A percentile compares a stretch with the other conserved stretches of the same genome.
These are phyloP conservation scores for Cynodonichthys magdalenae DNA, from an alignment of 2,797 vertebrate species.

Conservation along the genomic window DNA sequence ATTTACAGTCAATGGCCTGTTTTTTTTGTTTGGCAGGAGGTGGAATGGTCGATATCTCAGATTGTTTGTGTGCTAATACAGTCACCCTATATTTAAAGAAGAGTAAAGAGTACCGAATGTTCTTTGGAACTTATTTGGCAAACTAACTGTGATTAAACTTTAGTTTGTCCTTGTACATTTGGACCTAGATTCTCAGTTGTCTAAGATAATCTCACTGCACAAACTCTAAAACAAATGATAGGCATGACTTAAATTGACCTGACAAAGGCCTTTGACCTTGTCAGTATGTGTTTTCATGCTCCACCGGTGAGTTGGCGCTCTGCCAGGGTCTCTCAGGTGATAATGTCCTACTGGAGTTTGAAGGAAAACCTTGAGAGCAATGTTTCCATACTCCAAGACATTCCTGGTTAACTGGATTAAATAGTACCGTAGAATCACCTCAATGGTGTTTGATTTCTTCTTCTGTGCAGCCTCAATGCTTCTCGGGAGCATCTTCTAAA, in stretches of 20 bases:
- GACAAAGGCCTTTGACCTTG: constrained; percentile 25
- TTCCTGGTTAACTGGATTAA: constrained; percentile 1
- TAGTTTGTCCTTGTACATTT: constrained; percentile 15
- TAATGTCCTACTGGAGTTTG: constrained; percentile 16
- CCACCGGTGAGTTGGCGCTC: constrained; percentile 16
- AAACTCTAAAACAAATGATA: constrained; percentile 14
- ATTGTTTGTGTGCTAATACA: constrained; percentile 32
- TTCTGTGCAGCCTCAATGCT: constrained; percentile 12
- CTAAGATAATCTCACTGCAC: background rate
- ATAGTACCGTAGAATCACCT: background rate
- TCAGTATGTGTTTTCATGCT: constrained; percentile 21
- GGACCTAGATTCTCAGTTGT: background rate
- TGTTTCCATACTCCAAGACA: constrained; percentile 6
- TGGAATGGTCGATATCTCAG: constrained; percentile 3
- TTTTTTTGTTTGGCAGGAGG: constrained; percentile 20
- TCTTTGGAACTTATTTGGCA: constrained; percentile 12
- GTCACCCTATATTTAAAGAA: constrained; percentile 20
- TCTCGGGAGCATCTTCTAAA: constrained; percentile 8
- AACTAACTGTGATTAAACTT: constrained; percentile 15
- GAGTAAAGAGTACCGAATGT: background rate
- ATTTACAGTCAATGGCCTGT: constrained; percentile 40
- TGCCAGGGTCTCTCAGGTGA: constrained; percentile 23
- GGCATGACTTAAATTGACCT: constrained; percentile 23
- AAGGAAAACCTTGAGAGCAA: constrained; percentile 17
- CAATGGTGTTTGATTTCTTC: constrained; percentile 13